phyloP scores from a whole-genome alignment of 2,888 invertebrate genomes.

The Athalia circularis region DNA sequence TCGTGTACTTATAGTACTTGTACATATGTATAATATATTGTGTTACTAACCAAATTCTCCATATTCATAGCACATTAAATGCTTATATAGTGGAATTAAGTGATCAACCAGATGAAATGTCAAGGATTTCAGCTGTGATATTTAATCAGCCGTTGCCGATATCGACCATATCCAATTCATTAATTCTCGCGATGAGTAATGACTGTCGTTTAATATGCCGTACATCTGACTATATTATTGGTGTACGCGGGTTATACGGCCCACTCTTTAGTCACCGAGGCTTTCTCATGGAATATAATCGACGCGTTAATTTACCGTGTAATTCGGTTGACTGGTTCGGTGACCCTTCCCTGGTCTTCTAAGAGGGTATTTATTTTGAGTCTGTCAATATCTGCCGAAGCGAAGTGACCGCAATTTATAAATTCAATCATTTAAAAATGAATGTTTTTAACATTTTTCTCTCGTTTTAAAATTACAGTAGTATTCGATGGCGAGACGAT shows the following conservation, averaged over 20 bases:
- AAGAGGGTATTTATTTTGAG: no score
- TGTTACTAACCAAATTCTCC: neutral
- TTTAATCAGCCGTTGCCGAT: neutral
- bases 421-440: neutral
- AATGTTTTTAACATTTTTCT: neutral
- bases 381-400: no score
- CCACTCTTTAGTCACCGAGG: no score
- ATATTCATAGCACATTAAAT: neutral
- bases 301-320: no score
- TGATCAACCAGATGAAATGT: constrained; percentile 18
- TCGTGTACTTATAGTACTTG: neutral
- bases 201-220: neutral
- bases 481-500: constrained; percentile 98
- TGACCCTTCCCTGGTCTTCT: no score
- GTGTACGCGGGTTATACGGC: no score
- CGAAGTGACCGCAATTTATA: no score
- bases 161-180: neutral
- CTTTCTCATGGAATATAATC: no score
- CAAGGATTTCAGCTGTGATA: constrained; percentile 27
- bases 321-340: no score
- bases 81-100: neutral
- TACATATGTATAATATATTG: neutral
- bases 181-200: neutral
- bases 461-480: constrained; percentile 77
- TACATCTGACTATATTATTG: neutral